Evolutionary conservation across 1,140 invertebrate species (phyloP), one percentile per base, ranked within the genome.

Genomic region (Heliothis virescens): DNA sequence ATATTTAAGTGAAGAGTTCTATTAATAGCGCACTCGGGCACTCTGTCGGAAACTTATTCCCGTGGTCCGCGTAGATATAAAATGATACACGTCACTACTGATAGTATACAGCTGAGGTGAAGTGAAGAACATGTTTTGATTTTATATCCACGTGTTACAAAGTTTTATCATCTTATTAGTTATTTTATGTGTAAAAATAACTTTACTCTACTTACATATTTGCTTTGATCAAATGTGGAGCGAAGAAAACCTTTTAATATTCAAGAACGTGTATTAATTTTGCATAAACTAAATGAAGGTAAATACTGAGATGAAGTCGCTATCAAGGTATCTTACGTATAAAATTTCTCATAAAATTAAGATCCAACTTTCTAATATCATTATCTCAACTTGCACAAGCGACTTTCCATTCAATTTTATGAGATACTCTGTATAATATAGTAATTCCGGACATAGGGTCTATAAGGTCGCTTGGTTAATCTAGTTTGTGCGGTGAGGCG

Each of bases 401-500:
- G 48, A 53, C 7, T 52, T n/a, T 50, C 55, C 41, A 60, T 75
- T 75, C 41, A 60, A 62, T 76, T 76, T 71, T 76, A 52, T 29
- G 41, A 65, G 48, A 29, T 55, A 53, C 41, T 48, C 13, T 53
- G 74, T 71, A 80, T 83, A 81, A 81, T 79, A 82, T 60, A 72
- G 74, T 55, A 62, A 82, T 83, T 78, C 76, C 53, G 65, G 72
- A 74, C 81, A 78, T 69, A 83, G 59, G 79, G 59, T 71, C 50
- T 72, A 53, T 65, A 74, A 72, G 85, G 83, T 83, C 82, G 71
- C 47, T 48, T 65, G 80, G 83, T 85, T 86, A 85, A 86, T 86
- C 74, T 87, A 84, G 86, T 87, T 86, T 85, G 85, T 82, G 80
- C 76, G 81, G 65, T 62, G 82, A 47, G 81, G 60, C 57, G 52